Percentiles rank a stretch among this genome's conserved stretches.
These are phyloP conservation scores for Drosophila serrata DNA, from an alignment of 1,140 invertebrate genomes.

Conservation along the genomic window DNA sequence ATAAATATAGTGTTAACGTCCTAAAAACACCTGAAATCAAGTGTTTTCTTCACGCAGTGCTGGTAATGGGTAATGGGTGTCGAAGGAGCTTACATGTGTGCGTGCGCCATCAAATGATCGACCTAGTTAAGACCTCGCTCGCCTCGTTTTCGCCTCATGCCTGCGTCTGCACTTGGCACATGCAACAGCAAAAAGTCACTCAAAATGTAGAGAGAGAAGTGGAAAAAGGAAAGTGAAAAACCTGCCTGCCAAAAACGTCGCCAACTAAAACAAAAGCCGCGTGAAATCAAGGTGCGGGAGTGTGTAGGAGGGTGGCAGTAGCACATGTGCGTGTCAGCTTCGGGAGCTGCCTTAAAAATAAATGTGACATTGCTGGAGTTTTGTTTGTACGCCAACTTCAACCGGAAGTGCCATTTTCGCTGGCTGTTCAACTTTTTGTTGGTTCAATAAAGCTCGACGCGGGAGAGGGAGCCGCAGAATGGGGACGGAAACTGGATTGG, in stretches of 20 bases:
- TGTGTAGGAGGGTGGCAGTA: constrained; percentile 1
- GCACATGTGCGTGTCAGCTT: constrained; percentile 27
- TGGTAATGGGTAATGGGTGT: constrained; percentile 19
- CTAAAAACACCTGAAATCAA: not conserved
- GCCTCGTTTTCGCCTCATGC: constrained; percentile 38
- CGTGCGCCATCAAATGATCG: constrained; percentile 58
- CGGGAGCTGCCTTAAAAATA: constrained; percentile 54
- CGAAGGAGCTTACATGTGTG: constrained; percentile 8
- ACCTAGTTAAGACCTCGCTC: constrained; percentile 64
- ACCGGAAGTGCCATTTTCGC: constrained; percentile 77
- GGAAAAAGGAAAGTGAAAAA: constrained; percentile 52
- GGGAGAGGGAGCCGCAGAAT: not conserved
- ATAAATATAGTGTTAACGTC: too few relatives aligned
- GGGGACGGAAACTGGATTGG: not conserved
- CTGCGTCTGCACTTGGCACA: constrained; percentile 45
- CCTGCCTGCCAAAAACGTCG: constrained; percentile 61
- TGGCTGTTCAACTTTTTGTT: constrained; percentile 48
- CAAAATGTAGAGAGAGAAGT: constrained; percentile 32
- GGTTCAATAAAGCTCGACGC: constrained; percentile 54
- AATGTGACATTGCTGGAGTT: constrained; percentile 72
- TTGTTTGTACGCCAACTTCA: constrained; percentile 46
- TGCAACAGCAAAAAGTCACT: constrained; percentile 50
- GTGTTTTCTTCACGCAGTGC: not conserved
- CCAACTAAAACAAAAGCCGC: constrained; percentile 32
- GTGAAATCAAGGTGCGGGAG: constrained; percentile 25